Base-by-base conservation (phyloP, 2,113 vertebrate genomes). In the Sinocyclocheilus maitianheensis region DNA sequence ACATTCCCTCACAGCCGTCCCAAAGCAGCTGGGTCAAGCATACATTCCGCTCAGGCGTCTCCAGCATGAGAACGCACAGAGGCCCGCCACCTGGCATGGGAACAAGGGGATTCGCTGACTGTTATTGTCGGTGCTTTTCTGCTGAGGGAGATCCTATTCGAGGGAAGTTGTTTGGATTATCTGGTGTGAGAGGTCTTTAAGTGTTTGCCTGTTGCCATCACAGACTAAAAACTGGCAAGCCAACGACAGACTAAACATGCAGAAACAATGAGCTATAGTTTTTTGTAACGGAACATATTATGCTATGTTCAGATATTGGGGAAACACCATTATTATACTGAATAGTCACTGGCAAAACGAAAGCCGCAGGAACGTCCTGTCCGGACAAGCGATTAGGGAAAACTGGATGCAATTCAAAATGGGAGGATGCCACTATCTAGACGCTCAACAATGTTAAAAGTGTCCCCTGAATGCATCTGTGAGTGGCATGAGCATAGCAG, bases 41-140 rank as follows among this genome's bases (percentile, higher is more conserved):
- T 24, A 58, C 80, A 83, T 89, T 87, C 90, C 80, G 90, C n/a
- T 91, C 91, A 37, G 85, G 82, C 77, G 77, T 88, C 85, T 84
- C 85, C 89, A 87, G 89, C 81, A 90, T 89, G 76, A 67, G 83
- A 77, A 75, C 30, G 46, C 62, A 71, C 69, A 81, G 69, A 67
- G 81, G 71, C 72, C 63, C 53, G 81, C 88, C 80, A 90, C 91
- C 89, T 91, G 92, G 91, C 86, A 90, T 86, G 51, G 76, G 80
- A 83, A 83, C 67, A 69, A 87, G 88, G 93, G 91, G 91, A 94
- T 90, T 92, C 90, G 89, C 85, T 87, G 86, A 80, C 84, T 89
- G n/a, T 2, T 83, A 65, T 65, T 37, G 67, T n/a, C 12, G 1
- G 46, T 30, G 55, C 67, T 67, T 37, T 85, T 79, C 78, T 78